Percentiles rank a stretch among this genome's conserved stretches.
Evolutionary conservation across 2,797 vertebrate species (phyloP).

Genomic region (Enteromius thamalakanensis): DNA sequence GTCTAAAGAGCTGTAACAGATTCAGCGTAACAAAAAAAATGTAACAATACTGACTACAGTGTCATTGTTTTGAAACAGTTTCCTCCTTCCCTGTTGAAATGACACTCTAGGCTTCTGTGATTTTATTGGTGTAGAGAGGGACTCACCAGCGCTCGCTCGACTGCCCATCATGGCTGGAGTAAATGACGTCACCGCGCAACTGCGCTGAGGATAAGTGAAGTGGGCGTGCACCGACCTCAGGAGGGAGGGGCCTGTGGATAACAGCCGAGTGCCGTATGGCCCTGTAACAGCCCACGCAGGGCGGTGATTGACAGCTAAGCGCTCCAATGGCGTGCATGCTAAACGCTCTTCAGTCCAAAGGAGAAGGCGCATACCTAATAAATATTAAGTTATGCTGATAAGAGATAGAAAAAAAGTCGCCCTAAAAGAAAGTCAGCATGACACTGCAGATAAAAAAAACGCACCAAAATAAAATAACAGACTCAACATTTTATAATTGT

Average conservation of each 20-base stretch:
- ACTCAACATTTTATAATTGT: background rate
- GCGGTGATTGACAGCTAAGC: slow-evolving; percentile 1
- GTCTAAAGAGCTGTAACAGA: background rate
- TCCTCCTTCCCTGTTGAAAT: slow-evolving; percentile 70
- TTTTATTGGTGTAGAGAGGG: slow-evolving; percentile 76
- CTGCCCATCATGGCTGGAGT: slow-evolving; percentile 69
- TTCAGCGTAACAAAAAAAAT: background rate
- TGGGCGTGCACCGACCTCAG: slow-evolving; percentile 51
- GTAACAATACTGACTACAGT: background rate
- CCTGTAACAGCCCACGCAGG: too few relatives aligned
- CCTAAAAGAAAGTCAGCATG: slow-evolving; percentile 6
- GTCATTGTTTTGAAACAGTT: slow-evolving; percentile 3
- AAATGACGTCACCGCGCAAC: slow-evolving; percentile 57
- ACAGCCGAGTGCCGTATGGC: too few relatives aligned
- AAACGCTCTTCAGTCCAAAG: background rate
- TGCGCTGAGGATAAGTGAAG: background rate
- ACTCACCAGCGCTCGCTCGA: slow-evolving; percentile 79
- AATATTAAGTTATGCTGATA: background rate
- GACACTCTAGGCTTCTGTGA: slow-evolving; percentile 63
- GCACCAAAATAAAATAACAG: background rate
- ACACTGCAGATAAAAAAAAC: slow-evolving; percentile 3
- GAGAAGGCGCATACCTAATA: background rate
- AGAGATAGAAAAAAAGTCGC: background rate
- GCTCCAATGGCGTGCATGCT: background rate
- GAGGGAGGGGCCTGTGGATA: background rate